A percentile compares a stretch with the other conserved stretches of the same genome.
These are phyloP conservation scores for Eupithecia exiguata DNA, from an alignment of 2,888 invertebrate species.

Conservation along the genomic window DNA sequence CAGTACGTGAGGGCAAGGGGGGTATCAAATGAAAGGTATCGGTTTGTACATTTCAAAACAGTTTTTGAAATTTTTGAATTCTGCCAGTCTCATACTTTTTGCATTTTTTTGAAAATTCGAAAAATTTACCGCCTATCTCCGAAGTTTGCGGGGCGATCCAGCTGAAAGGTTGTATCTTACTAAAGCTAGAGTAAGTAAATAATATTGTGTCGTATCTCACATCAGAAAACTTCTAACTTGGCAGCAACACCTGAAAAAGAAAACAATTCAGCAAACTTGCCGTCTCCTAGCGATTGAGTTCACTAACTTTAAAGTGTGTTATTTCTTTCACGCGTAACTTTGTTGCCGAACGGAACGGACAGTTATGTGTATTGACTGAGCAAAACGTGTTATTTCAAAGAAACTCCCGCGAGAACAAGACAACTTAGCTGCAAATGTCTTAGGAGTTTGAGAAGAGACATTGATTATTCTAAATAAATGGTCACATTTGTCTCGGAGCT, in stretches of 20 bases:
- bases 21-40: too few relatives aligned
- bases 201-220: background rate
- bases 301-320: constrained; percentile 78
- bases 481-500: constrained; percentile 11
- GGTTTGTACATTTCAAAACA: too few relatives aligned
- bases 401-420: constrained; percentile 46
- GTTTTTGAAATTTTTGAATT: too few relatives aligned
- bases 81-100: too few relatives aligned
- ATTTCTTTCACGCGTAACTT: constrained; percentile 72
- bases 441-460: constrained; percentile 11
- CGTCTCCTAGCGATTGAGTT: constrained; percentile 76
- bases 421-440: constrained; percentile 15
- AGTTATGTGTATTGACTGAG: constrained; percentile 64
- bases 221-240: background rate
- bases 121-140: too few relatives aligned
- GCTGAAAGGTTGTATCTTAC: background rate
- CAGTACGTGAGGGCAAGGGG: too few relatives aligned
- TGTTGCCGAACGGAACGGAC: constrained; percentile 66
- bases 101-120: too few relatives aligned
- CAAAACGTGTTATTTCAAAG: constrained; percentile 49
- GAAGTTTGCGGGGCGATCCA: too few relatives aligned
- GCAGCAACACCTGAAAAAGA: constrained; percentile 57
- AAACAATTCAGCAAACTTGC: constrained; percentile 75
- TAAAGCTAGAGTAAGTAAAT: background rate
- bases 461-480: constrained; percentile 32